Conservation (phyloP, 1,140 invertebrate genomes). For the Globodera ellingtonae region DNA sequence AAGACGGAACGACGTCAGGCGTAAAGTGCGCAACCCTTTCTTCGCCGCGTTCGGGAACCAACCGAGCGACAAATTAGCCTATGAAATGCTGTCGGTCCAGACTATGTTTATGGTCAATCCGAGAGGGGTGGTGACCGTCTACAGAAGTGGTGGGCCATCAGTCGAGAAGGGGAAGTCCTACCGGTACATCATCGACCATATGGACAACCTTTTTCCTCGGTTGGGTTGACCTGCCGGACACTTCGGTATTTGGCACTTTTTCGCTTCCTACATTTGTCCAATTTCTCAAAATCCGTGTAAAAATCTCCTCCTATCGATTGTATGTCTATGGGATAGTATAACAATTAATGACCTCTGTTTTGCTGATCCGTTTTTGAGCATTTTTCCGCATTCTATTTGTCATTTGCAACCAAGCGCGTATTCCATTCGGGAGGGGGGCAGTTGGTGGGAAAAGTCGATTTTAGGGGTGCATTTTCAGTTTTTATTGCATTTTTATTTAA, state of each 20-base stretch:
- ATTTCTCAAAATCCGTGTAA: too few species aligned
- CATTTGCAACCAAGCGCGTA: too few species aligned
- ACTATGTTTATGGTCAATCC: neutral
- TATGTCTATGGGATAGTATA: too few species aligned
- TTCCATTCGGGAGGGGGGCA: too few species aligned
- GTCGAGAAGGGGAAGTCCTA: neutral
- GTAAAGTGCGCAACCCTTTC: neutral
- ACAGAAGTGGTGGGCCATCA: neutral
- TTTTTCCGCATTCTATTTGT: too few species aligned
- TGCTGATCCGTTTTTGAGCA: too few species aligned
- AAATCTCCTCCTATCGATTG: too few species aligned
- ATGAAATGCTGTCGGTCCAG: neutral
- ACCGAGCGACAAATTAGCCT: neutral
- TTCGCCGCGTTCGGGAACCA: slow-evolving; percentile 10
- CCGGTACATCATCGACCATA: neutral
- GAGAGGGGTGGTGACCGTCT: neutral
- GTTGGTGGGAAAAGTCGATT: too few species aligned
- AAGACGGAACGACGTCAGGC: neutral
- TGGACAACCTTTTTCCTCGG: neutral
- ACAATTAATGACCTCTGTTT: too few species aligned
- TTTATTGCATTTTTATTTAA: too few species aligned
- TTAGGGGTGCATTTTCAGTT: too few species aligned
- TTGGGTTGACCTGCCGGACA: neutral
- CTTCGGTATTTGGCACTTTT: too few species aligned
- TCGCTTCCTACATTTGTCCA: neutral